Evolutionary conservation across 2,888 invertebrate species (phyloP).

Genomic region (Steinernema carpocapsae): DNA sequence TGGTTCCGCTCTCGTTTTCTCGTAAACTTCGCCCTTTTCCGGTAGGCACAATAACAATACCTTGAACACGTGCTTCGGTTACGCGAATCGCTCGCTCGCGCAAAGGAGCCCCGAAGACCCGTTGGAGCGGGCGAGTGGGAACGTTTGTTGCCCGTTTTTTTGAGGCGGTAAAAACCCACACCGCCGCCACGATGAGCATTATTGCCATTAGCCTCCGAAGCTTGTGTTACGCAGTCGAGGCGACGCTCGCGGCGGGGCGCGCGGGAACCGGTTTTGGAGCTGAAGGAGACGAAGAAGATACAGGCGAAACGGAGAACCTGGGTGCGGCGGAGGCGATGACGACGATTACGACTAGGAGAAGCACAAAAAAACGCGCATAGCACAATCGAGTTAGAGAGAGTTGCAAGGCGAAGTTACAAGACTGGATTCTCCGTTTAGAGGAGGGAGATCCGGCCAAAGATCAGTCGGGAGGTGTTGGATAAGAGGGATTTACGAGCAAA

Average conservation of each 20-base stretch:
- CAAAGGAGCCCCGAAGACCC: neutral
- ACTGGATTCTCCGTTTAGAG: constrained; percentile 20
- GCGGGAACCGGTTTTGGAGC: neutral
- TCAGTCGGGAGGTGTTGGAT: neutral
- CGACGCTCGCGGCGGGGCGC: constrained; percentile 2
- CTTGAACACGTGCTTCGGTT: neutral
- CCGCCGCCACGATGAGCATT: neutral
- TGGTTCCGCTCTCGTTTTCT: neutral
- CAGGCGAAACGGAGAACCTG: constrained; percentile 17
- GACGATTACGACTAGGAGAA: constrained; percentile 2
- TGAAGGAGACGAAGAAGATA: neutral
- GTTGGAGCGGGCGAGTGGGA: neutral
- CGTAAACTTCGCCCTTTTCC: neutral
- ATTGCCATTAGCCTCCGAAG: constrained; percentile 33
- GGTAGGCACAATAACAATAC: neutral
- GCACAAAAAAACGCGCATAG: constrained; percentile 8
- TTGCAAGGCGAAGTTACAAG: constrained; percentile 18
- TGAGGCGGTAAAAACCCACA: constrained; percentile 28
- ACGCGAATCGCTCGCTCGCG: constrained; percentile 14
- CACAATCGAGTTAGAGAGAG: constrained; percentile 8
- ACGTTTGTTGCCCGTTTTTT: constrained; percentile 29
- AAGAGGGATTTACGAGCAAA: constrained; percentile 1
- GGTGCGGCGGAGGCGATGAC: neutral
- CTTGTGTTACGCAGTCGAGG: constrained; percentile 34
- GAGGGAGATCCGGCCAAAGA: constrained; percentile 22